Evolutionary conservation across 2,113 vertebrate species (phyloP), one percentile per base, ranked within the genome.

Genomic region (Notechis scutatus): DNA sequence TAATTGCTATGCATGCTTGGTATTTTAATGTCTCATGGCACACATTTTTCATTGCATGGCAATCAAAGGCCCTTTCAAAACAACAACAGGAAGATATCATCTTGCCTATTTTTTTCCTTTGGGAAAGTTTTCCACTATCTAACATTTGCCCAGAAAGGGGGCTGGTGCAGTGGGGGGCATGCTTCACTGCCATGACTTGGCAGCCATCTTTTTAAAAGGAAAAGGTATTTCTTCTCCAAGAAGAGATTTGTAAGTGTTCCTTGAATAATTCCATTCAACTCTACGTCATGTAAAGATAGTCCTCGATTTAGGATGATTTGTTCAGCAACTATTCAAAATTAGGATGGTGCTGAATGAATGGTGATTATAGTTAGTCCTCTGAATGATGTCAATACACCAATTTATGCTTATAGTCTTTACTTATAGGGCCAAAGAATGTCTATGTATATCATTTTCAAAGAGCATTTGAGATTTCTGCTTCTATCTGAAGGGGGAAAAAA

Each of bases 151-250:
- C 34, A 69, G 29, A 69, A 69, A 69, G 4, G 64, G 26, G 21
- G 12, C 18, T 8, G 3, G 23, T 34, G 4, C 1, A 5, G 0
- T 52, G 5, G 64, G n/a, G 24, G 14, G 5, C 3, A 42, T 24
- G 29, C 18, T 87, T 88, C 34, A 14, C 8, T 21, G 8, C 9
- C 29, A 10, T 26, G 14, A 74, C 7, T 92, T 23, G 52, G 52
- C 18, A 88, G n/a, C 3, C 50, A 88, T 1, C 0, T 74, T 11
- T 88, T 88, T 45, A 6, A 54, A 92, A 88, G 39, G 29, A 54
- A 52, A 92, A 64, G 14, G 23, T 23, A 26, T 34, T 85, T 34
- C 64, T 69, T n/a, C 5, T 42, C 26, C 20, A 26, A 21, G 85
- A 45, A 29, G 42, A 26, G 23, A 91, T 57, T 26, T 57, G 34